phyloP scores from a whole-genome alignment of 2,888 invertebrate species.

The Vesta saturnalis region DNA sequence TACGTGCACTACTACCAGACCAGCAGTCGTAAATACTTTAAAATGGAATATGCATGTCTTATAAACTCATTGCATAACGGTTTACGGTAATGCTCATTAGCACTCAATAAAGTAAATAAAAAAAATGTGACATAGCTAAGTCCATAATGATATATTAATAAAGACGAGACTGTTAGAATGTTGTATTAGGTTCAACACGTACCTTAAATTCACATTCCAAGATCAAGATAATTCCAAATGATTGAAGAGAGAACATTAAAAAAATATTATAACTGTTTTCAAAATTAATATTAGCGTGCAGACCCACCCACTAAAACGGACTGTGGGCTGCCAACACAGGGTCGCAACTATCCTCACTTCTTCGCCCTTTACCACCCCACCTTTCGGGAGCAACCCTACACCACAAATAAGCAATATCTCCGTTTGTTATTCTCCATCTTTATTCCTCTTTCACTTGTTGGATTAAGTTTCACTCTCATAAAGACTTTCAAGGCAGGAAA shows the following conservation, averaged over 20 bases:
- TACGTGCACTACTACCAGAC: too few species aligned
- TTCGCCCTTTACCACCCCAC: conserved; percentile 42
- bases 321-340: conserved; percentile 44
- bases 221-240: conserved; percentile 9
- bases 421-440: conserved; percentile 37
- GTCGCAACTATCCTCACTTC: conserved; percentile 60
- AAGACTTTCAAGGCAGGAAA: conserved; percentile 10
- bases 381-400: conserved; percentile 33
- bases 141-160: too few species aligned
- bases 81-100: too few species aligned
- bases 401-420: conserved; percentile 37
- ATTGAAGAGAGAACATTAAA: too few species aligned
- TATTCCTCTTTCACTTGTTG: conserved; percentile 16
- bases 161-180: too few species aligned
- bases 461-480: conserved; percentile 8
- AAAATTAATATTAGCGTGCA: too few species aligned
- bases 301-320: conserved; percentile 48
- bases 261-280: conserved; percentile 9
- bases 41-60: too few species aligned
- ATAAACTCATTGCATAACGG: too few species aligned
- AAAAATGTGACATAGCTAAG: too few species aligned
- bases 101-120: too few species aligned
- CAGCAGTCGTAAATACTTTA: too few species aligned
- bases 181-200: too few species aligned
- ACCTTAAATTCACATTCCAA: conserved; percentile 21